Evolutionary conservation across 1,140 invertebrate species (phyloP).

Genomic region (Sogatella furcifera): DNA sequence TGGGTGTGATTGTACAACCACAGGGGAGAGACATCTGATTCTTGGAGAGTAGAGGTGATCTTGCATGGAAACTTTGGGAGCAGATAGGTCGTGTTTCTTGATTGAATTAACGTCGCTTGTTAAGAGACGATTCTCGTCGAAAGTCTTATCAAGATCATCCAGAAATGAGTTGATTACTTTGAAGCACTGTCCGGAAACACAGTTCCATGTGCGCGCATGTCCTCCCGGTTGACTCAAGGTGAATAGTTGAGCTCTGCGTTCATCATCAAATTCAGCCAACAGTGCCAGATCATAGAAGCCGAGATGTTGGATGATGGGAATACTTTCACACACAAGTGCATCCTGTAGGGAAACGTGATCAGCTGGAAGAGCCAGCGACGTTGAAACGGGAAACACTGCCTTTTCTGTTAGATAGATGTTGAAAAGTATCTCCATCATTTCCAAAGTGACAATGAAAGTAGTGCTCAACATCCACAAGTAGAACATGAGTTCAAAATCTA

Average conservation of each 20-base stretch:
- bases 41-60: background rate
- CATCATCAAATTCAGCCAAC: conserved; percentile 42
- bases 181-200: conserved; percentile 46
- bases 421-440: conserved; percentile 54
- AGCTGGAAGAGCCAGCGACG: background rate
- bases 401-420: conserved; percentile 39
- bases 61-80: background rate
- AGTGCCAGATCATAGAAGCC: conserved; percentile 55
- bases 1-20: too few relatives aligned
- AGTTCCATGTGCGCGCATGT: conserved; percentile 70
- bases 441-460: conserved; percentile 52
- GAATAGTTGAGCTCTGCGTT: conserved; percentile 48
- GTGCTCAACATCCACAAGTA: conserved; percentile 54
- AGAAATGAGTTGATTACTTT: conserved; percentile 47
- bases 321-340: conserved; percentile 40
- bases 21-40: background rate
- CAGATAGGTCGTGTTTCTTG: too few relatives aligned
- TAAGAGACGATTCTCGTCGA: too few relatives aligned
- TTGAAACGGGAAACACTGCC: conserved; percentile 11
- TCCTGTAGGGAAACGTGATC: conserved; percentile 36
- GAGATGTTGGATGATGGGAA: conserved; percentile 55
- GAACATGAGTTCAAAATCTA: conserved; percentile 43
- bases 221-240: conserved; percentile 62
- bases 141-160: conserved; percentile 34
- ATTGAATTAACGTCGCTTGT: too few relatives aligned